Percentiles rank a stretch among this genome's conserved stretches.
phyloP scores from a whole-genome alignment of 2,888 invertebrate species.

The Ornithoptera alexandrae region DNA sequence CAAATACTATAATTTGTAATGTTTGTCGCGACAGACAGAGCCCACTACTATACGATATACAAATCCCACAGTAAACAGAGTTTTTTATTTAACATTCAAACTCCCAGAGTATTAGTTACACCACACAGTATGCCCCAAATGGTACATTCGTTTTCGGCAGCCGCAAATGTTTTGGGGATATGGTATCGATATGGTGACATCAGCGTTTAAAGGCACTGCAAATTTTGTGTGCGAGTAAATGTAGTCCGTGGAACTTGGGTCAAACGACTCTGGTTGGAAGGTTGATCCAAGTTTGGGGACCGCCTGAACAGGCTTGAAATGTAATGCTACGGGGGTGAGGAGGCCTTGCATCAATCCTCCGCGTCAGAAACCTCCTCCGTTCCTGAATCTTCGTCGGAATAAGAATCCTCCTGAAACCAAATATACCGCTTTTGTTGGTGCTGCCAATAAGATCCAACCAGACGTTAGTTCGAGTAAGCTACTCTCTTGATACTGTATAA shows the following conservation, averaged over 20 bases:
- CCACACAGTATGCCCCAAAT: constrained; percentile 45
- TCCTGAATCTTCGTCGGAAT: constrained; percentile 74
- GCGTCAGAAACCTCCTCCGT: constrained; percentile 74
- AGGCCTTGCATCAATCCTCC: constrained; percentile 66
- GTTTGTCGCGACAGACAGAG: constrained; percentile 23
- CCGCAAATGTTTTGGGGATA: constrained; percentile 48
- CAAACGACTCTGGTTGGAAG: constrained; percentile 11
- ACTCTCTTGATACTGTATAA: not conserved
- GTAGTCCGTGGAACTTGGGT: constrained; percentile 21
- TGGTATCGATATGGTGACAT: constrained; percentile 47
- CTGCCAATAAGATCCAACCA: constrained; percentile 48
- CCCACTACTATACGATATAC: constrained; percentile 19
- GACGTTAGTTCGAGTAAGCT: constrained; percentile 41
- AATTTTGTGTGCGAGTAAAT: constrained; percentile 33
- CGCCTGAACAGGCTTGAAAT: constrained; percentile 41
- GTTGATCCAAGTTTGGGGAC: constrained; percentile 39
- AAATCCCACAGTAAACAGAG: constrained; percentile 11
- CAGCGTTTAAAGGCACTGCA: constrained; percentile 34
- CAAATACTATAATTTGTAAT: constrained; percentile 62
- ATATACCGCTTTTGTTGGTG: constrained; percentile 65
- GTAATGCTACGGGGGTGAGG: constrained; percentile 46
- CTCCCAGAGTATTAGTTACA: constrained; percentile 43
- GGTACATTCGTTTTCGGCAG: constrained; percentile 45
- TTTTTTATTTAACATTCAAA: not conserved
- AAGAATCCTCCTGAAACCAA: constrained; percentile 79